These are phyloP conservation scores for Eolophus roseicapilla DNA, from an alignment of 2,113 vertebrate species.

Conservation along the genomic window DNA sequence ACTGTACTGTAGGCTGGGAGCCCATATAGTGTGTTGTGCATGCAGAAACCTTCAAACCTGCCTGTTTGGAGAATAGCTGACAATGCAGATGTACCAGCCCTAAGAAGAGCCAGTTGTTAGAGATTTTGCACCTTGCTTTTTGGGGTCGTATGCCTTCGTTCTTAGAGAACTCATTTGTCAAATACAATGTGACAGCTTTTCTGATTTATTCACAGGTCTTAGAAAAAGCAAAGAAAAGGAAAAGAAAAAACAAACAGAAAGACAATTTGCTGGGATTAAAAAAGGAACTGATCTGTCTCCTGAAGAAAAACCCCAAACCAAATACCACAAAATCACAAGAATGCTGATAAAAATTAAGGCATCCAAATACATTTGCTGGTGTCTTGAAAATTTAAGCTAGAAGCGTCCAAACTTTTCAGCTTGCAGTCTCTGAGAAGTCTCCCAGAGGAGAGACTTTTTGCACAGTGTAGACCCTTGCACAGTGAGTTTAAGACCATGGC, in stretches of 20 bases:
- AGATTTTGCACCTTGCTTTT: background rate
- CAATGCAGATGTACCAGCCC: background rate
- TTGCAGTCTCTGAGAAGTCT: background rate
- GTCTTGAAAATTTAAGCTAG: background rate
- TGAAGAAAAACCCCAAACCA: background rate
- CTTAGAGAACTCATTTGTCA: background rate
- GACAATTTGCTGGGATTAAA: background rate
- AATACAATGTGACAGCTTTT: background rate
- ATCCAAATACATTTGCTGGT: background rate
- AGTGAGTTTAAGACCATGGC: background rate
- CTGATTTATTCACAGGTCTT: background rate
- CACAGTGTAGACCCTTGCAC: background rate
- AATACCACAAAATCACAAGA: background rate
- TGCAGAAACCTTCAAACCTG: background rate
- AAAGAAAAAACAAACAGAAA: background rate
- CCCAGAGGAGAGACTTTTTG: background rate
- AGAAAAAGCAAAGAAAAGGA: background rate
- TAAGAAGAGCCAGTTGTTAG: background rate
- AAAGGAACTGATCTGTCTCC: background rate
- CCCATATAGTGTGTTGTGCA: constrained; percentile 9
- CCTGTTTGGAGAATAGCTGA: background rate
- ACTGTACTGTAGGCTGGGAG: constrained; percentile 23
- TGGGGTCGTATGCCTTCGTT: background rate
- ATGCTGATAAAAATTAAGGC: background rate
- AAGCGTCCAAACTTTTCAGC: background rate